Evolutionary conservation across 1,140 invertebrate species (phyloP).

Genomic region (Apis cerana): DNA sequence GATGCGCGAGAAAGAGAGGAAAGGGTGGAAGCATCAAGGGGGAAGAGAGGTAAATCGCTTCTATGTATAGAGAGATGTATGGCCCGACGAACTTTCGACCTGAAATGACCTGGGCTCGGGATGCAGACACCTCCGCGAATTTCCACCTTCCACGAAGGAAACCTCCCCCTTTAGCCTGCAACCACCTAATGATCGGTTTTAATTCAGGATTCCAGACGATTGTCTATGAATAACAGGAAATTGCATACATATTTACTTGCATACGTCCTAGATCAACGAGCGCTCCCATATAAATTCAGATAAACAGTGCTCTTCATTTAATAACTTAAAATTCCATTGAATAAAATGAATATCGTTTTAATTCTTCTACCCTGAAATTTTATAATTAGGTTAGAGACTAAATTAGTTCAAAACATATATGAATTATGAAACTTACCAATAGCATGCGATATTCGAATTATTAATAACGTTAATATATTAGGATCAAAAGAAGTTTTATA

Average conservation of each 20-base stretch:
- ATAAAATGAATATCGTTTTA: not conserved
- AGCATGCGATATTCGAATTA: not conserved
- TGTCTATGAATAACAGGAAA: conserved; percentile 58
- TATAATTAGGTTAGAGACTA: not conserved
- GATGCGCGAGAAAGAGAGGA: conserved; percentile 53
- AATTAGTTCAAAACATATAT: not conserved
- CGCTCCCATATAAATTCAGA: too few relatives aligned
- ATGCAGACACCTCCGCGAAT: conserved; percentile 50
- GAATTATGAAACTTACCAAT: not conserved
- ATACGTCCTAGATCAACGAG: not conserved
- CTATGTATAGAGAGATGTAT: conserved; percentile 58
- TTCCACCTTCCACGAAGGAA: conserved; percentile 29
- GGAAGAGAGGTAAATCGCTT: not conserved
- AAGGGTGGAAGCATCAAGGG: conserved; percentile 40
- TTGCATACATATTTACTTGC: conserved; percentile 51
- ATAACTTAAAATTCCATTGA: not conserved
- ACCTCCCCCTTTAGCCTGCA: not conserved
- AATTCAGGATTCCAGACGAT: conserved; percentile 55
- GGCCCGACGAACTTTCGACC: conserved; percentile 67
- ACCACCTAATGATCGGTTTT: conserved; percentile 41
- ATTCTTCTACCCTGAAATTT: not conserved
- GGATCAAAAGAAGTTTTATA: not conserved
- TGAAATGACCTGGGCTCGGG: conserved; percentile 60
- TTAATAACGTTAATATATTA: not conserved
- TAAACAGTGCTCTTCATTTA: not conserved